These are phyloP conservation scores for Synergus japonicus DNA, from an alignment of 2,888 invertebrate genomes.

Conservation along the genomic window DNA sequence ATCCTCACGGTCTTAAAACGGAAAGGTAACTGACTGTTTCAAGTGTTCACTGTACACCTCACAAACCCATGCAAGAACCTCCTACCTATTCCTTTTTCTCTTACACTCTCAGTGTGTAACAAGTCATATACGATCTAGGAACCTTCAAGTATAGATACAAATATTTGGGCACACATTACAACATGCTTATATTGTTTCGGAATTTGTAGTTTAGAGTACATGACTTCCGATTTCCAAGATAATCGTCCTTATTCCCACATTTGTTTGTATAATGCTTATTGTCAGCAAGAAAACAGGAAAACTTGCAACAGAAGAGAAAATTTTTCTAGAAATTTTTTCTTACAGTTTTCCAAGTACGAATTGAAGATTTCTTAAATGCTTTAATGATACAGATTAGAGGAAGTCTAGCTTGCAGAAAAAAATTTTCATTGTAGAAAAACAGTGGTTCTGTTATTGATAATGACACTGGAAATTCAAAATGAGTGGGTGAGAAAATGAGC, in stretches of 20 bases:
- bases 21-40: constrained; percentile 74
- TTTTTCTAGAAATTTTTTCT: not conserved
- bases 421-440: too few relatives aligned
- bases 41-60: constrained; percentile 64
- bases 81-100: constrained; percentile 67
- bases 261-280: not conserved
- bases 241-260: constrained; percentile 10
- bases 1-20: constrained; percentile 73
- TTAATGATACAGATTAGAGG: too few relatives aligned
- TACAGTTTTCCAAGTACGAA: too few relatives aligned
- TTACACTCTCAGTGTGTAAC: constrained; percentile 41
- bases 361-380: too few relatives aligned
- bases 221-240: not conserved
- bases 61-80: constrained; percentile 63
- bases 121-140: constrained; percentile 23
- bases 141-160: constrained; percentile 24
- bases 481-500: too few relatives aligned
- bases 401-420: too few relatives aligned
- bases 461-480: too few relatives aligned
- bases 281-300: not conserved
- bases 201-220: not conserved
- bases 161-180: constrained; percentile 34
- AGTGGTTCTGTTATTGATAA: too few relatives aligned
- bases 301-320: not conserved
- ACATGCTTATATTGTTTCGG: constrained; percentile 7